Evolutionary conservation across 2,888 invertebrate genomes (phyloP), one percentile per base, ranked within the genome.

Genomic region (Azorinus chamasolen): DNA sequence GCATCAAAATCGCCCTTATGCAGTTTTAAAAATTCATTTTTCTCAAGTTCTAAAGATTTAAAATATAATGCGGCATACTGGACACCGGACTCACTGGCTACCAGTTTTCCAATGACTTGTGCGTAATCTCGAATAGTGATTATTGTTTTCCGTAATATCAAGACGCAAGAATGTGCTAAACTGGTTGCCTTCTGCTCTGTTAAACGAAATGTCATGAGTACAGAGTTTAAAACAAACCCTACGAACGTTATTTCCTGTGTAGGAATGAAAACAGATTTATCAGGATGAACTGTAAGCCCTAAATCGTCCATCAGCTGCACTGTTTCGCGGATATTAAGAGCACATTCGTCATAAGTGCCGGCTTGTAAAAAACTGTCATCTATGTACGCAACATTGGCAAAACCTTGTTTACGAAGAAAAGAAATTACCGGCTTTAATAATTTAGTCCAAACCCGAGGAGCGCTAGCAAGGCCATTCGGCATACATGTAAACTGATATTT

Each of bases 401-500:
- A 50, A 2, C 77, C 79, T 12, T 22, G 14, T 51, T 76, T 58
- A 12, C 79, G 6, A 5, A 78, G 48, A 1, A 10, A 20, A n/a
- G 79, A 64, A 50, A 69, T 77, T 1, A 79, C 65, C 14, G 72
- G 74, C 57, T 84, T 82, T 39, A 72, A 12, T 1, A 82, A 2
- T 70, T 84, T 84, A 14, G 79, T 82, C 39, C 75, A 84, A 12
- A 77, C 25, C 5, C 84, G 27, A 10, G 82, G 84, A 1, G 75
- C 71, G 16, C 55, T 43, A 2, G 71, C 37, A 12, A 79, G 46
- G 6, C 82, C 83, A 53, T 79, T 79, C 16, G 79, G 68, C 12
- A 84, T 54, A 22, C 62, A 66, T 10, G 70, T 76, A 51, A 75
- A 80, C 32, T 32, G 32, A 32, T 32, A 32, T 32, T 32, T 32